Base-by-base conservation (phyloP, 2,888 invertebrate species). In the Agriopis marginaria region DNA sequence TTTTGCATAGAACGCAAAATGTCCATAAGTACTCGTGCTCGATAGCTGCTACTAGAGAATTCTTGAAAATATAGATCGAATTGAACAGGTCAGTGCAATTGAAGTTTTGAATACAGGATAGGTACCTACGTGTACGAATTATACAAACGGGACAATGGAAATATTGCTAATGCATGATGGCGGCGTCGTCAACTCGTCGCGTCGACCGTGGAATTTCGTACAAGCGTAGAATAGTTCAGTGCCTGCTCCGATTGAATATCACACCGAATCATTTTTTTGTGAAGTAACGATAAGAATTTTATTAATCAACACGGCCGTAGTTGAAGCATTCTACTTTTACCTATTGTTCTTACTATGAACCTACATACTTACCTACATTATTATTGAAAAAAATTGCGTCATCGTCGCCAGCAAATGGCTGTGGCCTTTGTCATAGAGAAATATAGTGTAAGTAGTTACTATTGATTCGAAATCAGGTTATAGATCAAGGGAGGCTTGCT, bases 71-170 rank as follows among this genome's bases (percentile, higher is more conserved):
- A 66, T 50, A 65, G 54, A 65, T 65, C 58, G 53, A 54, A 70
- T 49, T 71, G 62, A 79, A 81, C 83, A 90, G 90, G 90, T 90
- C 86, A 90, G 90, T 90, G 86, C 72, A 79, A 80, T 76, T 85
- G 86, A 86, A 74, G 82, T 81, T 81, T 79, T 72, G 72, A 74
- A 76, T 69, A 75, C 63, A 66, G 74, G 73, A 72, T 64, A 66
- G 69, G 32, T 32, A 32, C 32, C 5, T 32, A 32, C 32, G 32
- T 23, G 17, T 0, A 32, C 32, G 66, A 76, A 63, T 74, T 70
- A 72, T 64, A 63, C 63, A 63, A 75, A 40, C 40, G 50, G 47
- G 12, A 54, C 62, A 23, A 68, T 68, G 39, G 47, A 67, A 54
- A 56, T 60, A 63, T 71, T 68, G 66, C 66, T 68, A 58, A 67